Base-by-base conservation (phyloP, 2,797 vertebrate species). In the Dendrocincla fuliginosa region DNA sequence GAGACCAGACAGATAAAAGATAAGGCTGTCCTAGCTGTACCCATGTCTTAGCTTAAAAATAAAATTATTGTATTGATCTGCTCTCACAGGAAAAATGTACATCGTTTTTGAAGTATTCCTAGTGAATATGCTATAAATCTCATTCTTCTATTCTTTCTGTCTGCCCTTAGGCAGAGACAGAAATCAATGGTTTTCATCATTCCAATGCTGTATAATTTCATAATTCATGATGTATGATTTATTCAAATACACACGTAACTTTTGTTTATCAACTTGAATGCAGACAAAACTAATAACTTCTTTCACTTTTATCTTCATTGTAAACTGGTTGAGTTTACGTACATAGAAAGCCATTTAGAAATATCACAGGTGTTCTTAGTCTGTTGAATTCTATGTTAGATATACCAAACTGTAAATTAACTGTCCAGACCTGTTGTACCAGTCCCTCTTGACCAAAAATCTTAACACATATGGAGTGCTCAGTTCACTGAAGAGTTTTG, bases 131-230 rank as follows among this genome's bases (percentile, higher is more conserved):
- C 42, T 53, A 10, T 87, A 92, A 94, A 91, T 93, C 79, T 93
- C 33, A 17, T 84, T 89, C 71, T 86, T 95, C 87, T 95, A 74
- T 93, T 93, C 92, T 94, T 93, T 94, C 60, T 71, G 33, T 91
- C 69, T 97, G 87, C 95, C 95, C 89, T 84, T 69, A 95, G 92
- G 96, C 95, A 94, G 79, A 92, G 73, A 81, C 42, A 88, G 57
- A 92, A 97, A 96, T 96, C 95, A 95, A 91, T 93, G 50, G 17
- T 91, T 96, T 94, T 89, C 87, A 89, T 93, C 84, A 69, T 84
- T 85, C 61, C 7, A 3, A 11, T 2, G 13, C 44, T 91, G 93
- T 86, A 47, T 56, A 55, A 89, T 88, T 96, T 91, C 89, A 94
- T 96, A 93, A 95, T 96, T 95, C 73, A 91, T 89, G 84, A 81